Evolutionary conservation across 2,888 invertebrate species (phyloP).

Genomic region (Branchipolynoe longqiensis): DNA sequence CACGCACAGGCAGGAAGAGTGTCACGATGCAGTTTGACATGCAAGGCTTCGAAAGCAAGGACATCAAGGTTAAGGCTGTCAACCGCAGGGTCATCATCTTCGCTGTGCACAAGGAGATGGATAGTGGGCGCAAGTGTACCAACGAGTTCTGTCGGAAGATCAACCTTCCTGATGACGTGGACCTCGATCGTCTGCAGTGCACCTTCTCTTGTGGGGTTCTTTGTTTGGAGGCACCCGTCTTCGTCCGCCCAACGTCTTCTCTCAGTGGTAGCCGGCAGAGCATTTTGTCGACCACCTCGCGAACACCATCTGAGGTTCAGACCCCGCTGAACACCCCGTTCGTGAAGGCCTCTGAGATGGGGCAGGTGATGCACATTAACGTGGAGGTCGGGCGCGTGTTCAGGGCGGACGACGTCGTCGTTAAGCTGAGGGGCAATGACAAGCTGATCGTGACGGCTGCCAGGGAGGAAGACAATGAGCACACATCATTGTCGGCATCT

Average conservation of each 20-base stretch:
- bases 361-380: constrained; percentile 58
- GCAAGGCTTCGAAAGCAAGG: constrained; percentile 60
- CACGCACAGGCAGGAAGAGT: constrained; percentile 62
- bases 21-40: constrained; percentile 66
- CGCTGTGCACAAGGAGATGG: constrained; percentile 62
- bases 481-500: constrained; percentile 58
- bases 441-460: constrained; percentile 62
- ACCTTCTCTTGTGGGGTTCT: constrained; percentile 55
- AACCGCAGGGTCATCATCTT: constrained; percentile 60
- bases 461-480: constrained; percentile 56
- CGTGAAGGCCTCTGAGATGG: constrained; percentile 51
- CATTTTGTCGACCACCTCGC: constrained; percentile 20
- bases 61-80: constrained; percentile 64
- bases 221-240: constrained; percentile 62
- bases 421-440: constrained; percentile 63
- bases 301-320: constrained; percentile 1
- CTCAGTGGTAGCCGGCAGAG: constrained; percentile 38
- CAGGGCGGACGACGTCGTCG: constrained; percentile 64
- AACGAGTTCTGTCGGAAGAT: constrained; percentile 67
- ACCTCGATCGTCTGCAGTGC: constrained; percentile 59
- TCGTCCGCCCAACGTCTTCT: neutral
- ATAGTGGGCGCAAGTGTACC: constrained; percentile 62
- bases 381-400: constrained; percentile 66
- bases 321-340: constrained; percentile 51
- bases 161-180: constrained; percentile 65